Base-by-base conservation (phyloP, 2,113 vertebrate species). In the Ia io region DNA sequence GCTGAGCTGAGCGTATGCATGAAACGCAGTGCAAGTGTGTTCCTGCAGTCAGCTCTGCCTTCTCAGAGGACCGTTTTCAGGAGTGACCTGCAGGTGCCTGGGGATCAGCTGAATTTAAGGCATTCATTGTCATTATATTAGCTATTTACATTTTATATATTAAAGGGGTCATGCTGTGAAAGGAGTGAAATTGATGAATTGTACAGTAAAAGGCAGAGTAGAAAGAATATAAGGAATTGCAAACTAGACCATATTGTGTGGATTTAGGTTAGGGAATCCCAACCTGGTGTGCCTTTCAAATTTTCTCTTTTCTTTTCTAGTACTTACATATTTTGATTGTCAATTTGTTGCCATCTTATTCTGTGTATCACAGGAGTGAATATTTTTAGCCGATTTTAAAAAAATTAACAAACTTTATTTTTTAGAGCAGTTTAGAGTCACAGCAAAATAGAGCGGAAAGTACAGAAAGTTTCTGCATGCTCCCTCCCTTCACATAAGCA, bases 111-210 rank as follows among this genome's bases (percentile, higher is more conserved):
- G 56, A 59, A 91, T 67, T 93, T 70, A 96, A 84, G 42, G 28
- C 37, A 53, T 87, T 87, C 22, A n/a, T 84, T 94, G 93, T 92
- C 79, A 67, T 74, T 80, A 35, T 63, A 6, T 53, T 76, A 74
- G 49, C 16, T 88, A 32, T 94, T 93, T 95, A 22, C 56, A 70
- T 87, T 88, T 95, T 91, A 18, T 85, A 28, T 28, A 56, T 82
- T 92, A 69, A 78, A 94, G n/a, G 8, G 30, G 11, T 84, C 65
- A 71, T 93, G 37, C 78, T 88, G 2, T 74, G 76, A 77, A 93
- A 84, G n/a, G 35, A 80, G 44, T 77, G 37, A 84, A 95, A 71
- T 49, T 84, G 32, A 84, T 91, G 53, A 80, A 73, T n/a, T 71
- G 32, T 30, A 42, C 63, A 86, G 7, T 78, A 89, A 94, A 97